A percentile compares a stretch with the other conserved stretches of the same genome.
These are phyloP conservation scores for Macaria notata DNA, from an alignment of 2,888 invertebrate genomes.

Conservation along the genomic window DNA sequence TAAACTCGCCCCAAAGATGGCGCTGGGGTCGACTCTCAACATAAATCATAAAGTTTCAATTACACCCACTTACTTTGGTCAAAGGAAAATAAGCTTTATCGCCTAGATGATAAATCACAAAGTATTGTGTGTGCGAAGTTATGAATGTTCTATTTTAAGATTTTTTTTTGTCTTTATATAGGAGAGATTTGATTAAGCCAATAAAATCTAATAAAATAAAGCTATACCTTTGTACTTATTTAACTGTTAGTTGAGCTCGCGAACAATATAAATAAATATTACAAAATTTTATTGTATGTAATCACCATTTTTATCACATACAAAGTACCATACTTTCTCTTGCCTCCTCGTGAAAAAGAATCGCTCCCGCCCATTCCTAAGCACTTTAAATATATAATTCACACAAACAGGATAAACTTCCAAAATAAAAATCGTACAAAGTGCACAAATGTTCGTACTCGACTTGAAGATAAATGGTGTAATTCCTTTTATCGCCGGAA, in stretches of 20 bases:
- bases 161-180: constrained; percentile 2
- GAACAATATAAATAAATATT: too few relatives aligned
- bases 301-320: too few relatives aligned
- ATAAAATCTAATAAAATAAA: neutral
- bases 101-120: constrained; percentile 37
- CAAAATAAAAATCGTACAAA: constrained; percentile 30
- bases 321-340: too few relatives aligned
- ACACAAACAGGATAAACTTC: constrained; percentile 17
- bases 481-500: constrained; percentile 69
- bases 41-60: constrained; percentile 72
- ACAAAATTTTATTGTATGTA: too few relatives aligned
- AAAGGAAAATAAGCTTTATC: constrained; percentile 25
- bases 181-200: neutral
- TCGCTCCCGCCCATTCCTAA: constrained; percentile 2
- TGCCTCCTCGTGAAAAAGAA: neutral
- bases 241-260: too few relatives aligned
- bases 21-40: constrained; percentile 21
- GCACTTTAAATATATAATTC: constrained; percentile 25
- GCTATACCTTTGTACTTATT: too few relatives aligned
- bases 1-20: constrained; percentile 23
- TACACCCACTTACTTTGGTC: constrained; percentile 53
- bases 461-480: constrained; percentile 62
- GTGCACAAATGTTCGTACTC: constrained; percentile 27
- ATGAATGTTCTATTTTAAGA: constrained; percentile 5
- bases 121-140: constrained; percentile 15